Base-by-base conservation (phyloP, 2,797 vertebrate genomes). In the Eulemur coronatus region DNA sequence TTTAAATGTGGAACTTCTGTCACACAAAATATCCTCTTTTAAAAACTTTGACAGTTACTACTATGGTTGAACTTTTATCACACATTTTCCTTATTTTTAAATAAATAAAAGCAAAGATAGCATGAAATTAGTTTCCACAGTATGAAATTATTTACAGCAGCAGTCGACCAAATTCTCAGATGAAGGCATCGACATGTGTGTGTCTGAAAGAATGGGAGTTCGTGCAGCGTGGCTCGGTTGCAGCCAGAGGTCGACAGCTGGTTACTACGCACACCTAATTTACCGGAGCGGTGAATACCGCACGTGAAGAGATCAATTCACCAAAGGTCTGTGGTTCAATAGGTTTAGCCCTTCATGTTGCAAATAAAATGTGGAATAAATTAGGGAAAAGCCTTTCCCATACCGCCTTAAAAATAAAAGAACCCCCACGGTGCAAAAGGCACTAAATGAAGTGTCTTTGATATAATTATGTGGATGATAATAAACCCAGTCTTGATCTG, bases 211-310 rank as follows among this genome's bases (percentile, higher is more conserved):
- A 84, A 76, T 73, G 76, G 79, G 84, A 95, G 98, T 98, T 98
- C 98, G 98, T 92, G 72, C 97, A 91, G 97, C 95, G 88, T 97
- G 97, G 96, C 97, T 98, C 73, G 63, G 52, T 70, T 96, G 96
- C 98, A 98, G 98, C 98, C 98, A 97, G 98, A 98, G 97, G 96
- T 97, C 4, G 91, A 98, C 98, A 98, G 98, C 98, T 98, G 98
- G 98, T 98, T 98, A 98, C 98, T 98, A 98, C 93, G 86, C 97
- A 98, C 97, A 98, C 92, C 97, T 98, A 98, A 98, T 99, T 98
- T 98, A 98, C 94, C 55, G 22, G 97, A 97, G 97, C 89, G 50
- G 96, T 98, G 98, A 98, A 98, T 97, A 98, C 91, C 46, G 48
- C 84, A 91, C 97, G 91, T 55, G 97, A 93, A 93, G 87, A 96